Percentiles rank a stretch among this genome's conserved stretches.
These are phyloP conservation scores for Rhincodon typus DNA, from an alignment of 2,797 vertebrate species.

Conservation along the genomic window DNA sequence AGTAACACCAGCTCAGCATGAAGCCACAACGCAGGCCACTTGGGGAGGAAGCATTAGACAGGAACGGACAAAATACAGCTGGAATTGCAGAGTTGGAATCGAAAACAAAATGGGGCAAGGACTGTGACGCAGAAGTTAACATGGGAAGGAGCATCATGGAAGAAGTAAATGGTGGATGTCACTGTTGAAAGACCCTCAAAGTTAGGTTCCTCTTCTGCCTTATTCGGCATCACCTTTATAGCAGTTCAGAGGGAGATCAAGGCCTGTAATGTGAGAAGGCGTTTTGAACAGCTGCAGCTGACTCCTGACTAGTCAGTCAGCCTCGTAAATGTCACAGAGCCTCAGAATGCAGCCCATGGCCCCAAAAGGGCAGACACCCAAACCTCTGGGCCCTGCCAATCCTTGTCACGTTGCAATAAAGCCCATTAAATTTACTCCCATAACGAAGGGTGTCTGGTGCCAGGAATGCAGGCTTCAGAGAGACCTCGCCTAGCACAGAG, in stretches of 20 bases:
- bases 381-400: neutral
- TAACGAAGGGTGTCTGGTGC: too few species aligned
- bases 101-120: neutral
- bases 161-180: neutral
- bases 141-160: neutral
- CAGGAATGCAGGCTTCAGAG: neutral
- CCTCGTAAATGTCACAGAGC: neutral
- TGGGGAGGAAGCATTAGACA: too few species aligned
- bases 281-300: neutral
- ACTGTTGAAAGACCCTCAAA: neutral
- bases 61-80: too few species aligned
- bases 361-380: neutral
- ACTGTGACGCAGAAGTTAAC: neutral
- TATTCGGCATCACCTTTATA: neutral
- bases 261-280: neutral
- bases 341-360: neutral
- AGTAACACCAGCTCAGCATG: neutral
- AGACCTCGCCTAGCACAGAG: too few species aligned
- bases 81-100: neutral
- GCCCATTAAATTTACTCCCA: neutral
- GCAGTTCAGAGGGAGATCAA: neutral
- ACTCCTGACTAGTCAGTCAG: neutral
- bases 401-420: neutral
- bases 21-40: too few species aligned
- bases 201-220: neutral